Evolutionary conservation across 1,140 invertebrate genomes (phyloP).

Genomic region (Hylaeus volcanicus): DNA sequence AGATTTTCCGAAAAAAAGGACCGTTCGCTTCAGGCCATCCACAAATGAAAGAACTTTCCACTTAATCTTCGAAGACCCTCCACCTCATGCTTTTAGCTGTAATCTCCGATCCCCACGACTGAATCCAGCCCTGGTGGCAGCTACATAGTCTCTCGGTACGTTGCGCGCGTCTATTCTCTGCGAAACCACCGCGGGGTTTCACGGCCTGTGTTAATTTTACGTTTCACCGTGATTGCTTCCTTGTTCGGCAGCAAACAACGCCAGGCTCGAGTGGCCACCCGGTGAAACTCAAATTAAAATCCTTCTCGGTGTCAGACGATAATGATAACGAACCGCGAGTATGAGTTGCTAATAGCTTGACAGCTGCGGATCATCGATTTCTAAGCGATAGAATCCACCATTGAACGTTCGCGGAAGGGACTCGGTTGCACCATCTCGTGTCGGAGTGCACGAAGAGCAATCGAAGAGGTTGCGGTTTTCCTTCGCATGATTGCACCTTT

Average conservation of each 20-base stretch:
- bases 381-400: conserved; percentile 39
- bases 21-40: too few relatives aligned
- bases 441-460: not conserved
- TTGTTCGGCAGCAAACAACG: conserved; percentile 50
- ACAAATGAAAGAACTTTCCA: too few relatives aligned
- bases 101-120: too few relatives aligned
- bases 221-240: conserved; percentile 70
- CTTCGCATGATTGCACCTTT: not conserved
- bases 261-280: conserved; percentile 32
- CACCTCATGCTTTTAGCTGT: too few relatives aligned
- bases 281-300: conserved; percentile 69
- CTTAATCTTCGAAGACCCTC: too few relatives aligned
- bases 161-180: conserved; percentile 21
- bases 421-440: not conserved
- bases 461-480: not conserved
- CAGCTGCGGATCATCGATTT: conserved; percentile 66
- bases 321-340: conserved; percentile 66
- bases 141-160: not conserved
- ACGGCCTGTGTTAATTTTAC: conserved; percentile 58
- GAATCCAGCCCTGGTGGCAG: too few relatives aligned
- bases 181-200: conserved; percentile 55
- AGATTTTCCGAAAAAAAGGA: too few relatives aligned
- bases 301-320: conserved; percentile 50
- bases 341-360: conserved; percentile 61
- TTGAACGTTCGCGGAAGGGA: conserved; percentile 31